Conservation (phyloP, 2,113 vertebrate species). For the Leuciscus idus region DNA sequence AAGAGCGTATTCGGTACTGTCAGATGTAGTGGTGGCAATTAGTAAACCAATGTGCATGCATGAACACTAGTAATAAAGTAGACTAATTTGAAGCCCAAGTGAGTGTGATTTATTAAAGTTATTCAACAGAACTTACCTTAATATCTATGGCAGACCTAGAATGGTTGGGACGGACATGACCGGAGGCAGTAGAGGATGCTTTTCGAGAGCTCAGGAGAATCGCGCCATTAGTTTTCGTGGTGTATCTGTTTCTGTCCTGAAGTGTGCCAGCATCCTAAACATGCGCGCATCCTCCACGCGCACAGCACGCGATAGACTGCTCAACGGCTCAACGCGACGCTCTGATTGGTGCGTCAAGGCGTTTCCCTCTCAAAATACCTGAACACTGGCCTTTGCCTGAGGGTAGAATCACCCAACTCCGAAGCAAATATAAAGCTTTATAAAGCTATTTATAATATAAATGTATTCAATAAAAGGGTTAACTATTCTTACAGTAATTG, state of each 20-base stretch:
- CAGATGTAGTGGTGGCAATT: background rate
- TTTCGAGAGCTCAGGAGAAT: background rate
- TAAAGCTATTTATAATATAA: background rate
- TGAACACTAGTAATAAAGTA: background rate
- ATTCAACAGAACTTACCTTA: conserved; percentile 27
- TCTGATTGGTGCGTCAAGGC: conserved; percentile 14
- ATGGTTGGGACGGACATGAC: background rate
- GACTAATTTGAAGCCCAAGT: background rate
- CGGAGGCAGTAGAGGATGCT: background rate
- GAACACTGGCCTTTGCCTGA: conserved; percentile 5
- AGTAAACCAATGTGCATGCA: background rate
- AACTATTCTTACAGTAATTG: background rate
- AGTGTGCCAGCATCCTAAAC: conserved; percentile 22
- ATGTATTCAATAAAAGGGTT: background rate
- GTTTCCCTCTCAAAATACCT: background rate
- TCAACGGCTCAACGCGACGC: conserved; percentile 55
- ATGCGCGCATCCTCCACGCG: background rate
- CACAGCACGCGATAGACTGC: conserved; percentile 23
- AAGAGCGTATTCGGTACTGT: background rate
- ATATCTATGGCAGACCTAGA: background rate
- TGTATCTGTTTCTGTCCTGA: background rate
- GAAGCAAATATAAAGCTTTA: background rate
- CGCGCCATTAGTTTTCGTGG: background rate
- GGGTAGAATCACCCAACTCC: background rate
- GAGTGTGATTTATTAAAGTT: background rate